Base-by-base conservation (phyloP, 2,888 invertebrate species). In the Pammene aurita region DNA sequence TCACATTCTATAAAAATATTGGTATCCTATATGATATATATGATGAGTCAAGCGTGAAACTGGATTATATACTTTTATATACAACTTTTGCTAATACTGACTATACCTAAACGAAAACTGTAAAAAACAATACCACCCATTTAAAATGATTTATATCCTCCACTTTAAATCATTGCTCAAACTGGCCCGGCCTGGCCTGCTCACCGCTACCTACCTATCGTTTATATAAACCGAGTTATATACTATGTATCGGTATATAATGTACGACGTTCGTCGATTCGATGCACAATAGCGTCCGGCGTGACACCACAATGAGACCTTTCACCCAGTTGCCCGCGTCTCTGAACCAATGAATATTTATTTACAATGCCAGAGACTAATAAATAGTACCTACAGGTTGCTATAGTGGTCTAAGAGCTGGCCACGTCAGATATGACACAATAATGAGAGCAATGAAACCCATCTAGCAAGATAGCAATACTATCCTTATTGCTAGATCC, bases 281-380 rank as follows among this genome's bases (percentile, higher is more conserved):
- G 44, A 38, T 34, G 48, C 57, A 55, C 65, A 71, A 67, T 67
- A 58, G 64, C 41, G 69, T 67, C 52, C 44, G 7, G 74, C 75
- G 66, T 80, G 84, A 83, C 84, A 84, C 76, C 79, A 83, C 83
- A 84, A 84, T 82, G 81, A 80, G 75, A 78, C 83, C 84, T 84
- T 83, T 84, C 83, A 82, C 82, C 82, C 77, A 75, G 75, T 77
- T 50, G 56, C 65, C 58, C 52, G 34, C 11, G 57, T 58, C 50
- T 48, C 16, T 16, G n/a, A 38, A 44, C 41, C 38, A 54, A 65
- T 60, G 52, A 44, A 65, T 69, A 65, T 69, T 60, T 69, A 64
- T 58, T 54, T 68, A 67, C 64, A 68, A 63, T 55, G 54, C 26
- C 46, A 48, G 54, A 52, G 62, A 61, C 35, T 61, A 38, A n/a